Evolutionary conservation across 2,797 vertebrate species (phyloP), one percentile per base, ranked within the genome.

Genomic region (Peromyscus melanophrys): DNA sequence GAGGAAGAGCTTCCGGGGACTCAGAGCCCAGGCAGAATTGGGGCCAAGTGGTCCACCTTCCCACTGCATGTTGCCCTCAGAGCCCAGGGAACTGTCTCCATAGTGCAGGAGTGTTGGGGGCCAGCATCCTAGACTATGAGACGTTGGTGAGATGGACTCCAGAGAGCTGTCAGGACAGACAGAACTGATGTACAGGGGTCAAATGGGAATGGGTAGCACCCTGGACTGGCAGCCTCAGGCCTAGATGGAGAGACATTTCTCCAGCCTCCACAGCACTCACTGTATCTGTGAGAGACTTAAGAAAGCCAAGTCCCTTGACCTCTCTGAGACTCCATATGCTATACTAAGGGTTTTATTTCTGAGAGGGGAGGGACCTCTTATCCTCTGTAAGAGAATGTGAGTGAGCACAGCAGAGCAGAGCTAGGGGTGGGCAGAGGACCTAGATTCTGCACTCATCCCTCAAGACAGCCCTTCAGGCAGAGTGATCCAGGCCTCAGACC

Each of bases 81-180:
- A 27, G 2, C 43, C 37, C 43, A 14, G 25, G 25, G 57, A 7
- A 37, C 37, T 57, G 10, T 10, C 43, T 10, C 67, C 11, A 0
- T 0, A 0, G 1, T 43, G 17, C 19, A 31, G 59, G 52, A 52
- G 75, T 57, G 5, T 16, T 0, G 2, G 40, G 23, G 6, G 5
- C 37, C 88, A 40, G 59, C 13, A 14, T 27, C 7, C 61, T n/a
- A 49, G 63, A 37, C 21, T 52, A 27, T 1, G 31, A 46, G 43
- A 25, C 6, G 55, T 4, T 16, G 23, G 55, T 40, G n/a, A 90
- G 31, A 23, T 7, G 12, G 43, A 46, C 11, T 31, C 61, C 40
- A 46, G 78, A 73, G 69, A 73, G 37, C 29, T 43, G 37, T 14
- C n/a, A 4, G 29, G 40, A 34, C 49, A 61, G 59, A 57, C 25